Conservation (phyloP, 1,140 invertebrate species). For the Tribolium castaneum region DNA sequence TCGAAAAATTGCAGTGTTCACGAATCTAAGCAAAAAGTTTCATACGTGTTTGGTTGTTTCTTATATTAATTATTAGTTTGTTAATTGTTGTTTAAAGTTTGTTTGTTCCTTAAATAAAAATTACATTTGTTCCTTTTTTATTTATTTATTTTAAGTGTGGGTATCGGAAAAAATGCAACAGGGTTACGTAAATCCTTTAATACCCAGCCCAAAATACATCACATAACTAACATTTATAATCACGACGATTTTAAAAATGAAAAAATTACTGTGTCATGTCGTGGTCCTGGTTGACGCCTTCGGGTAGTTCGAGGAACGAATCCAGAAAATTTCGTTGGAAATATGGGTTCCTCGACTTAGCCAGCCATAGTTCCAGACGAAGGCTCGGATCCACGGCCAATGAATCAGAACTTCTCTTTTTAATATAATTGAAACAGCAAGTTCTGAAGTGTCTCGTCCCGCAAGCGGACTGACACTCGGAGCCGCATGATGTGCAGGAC, state of each 20-base stretch:
- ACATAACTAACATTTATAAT: background rate
- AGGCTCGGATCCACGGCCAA: slow-evolving; percentile 57
- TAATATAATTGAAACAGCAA: slow-evolving; percentile 73
- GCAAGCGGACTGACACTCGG: slow-evolving; percentile 69
- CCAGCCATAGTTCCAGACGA: slow-evolving; percentile 61
- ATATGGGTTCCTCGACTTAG: slow-evolving; percentile 56
- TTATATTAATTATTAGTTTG: too few relatives aligned
- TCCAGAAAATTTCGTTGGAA: slow-evolving; percentile 43
- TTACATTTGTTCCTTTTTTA: background rate
- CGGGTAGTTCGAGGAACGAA: slow-evolving; percentile 15
- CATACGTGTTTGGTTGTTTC: too few relatives aligned
- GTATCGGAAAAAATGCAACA: background rate
- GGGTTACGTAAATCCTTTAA: slow-evolving; percentile 32
- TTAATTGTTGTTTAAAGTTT: too few relatives aligned
- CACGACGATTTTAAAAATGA: background rate
- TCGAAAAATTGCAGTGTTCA: too few relatives aligned
- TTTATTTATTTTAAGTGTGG: background rate
- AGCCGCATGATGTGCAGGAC: slow-evolving; percentile 70
- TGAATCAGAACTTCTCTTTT: slow-evolving; percentile 60
- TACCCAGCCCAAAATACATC: slow-evolving; percentile 40
- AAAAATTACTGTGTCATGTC: slow-evolving; percentile 25
- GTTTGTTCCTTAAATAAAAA: background rate
- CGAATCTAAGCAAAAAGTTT: too few relatives aligned
- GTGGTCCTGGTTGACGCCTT: slow-evolving; percentile 22
- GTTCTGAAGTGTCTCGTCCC: slow-evolving; percentile 70